phyloP scores from a whole-genome alignment of 2,797 vertebrate species.

The Pagetopsis macropterus region DNA sequence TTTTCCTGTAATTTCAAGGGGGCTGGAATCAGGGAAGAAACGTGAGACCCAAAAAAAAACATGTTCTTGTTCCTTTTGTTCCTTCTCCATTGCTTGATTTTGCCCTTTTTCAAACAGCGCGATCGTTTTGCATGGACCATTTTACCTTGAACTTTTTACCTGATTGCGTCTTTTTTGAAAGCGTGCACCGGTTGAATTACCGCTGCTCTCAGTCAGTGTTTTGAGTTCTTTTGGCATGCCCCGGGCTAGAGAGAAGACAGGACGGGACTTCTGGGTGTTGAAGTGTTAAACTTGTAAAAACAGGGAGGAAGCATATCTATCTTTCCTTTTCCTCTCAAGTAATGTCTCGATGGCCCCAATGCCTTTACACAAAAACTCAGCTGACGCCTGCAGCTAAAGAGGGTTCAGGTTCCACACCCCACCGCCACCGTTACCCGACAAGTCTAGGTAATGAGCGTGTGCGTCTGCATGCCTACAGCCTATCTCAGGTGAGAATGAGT shows the following conservation, averaged over 20 bases:
- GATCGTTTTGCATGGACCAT: constrained; percentile 30
- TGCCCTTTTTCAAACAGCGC: constrained; percentile 39
- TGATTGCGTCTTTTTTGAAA: constrained; percentile 48
- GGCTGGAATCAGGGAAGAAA: constrained; percentile 59
- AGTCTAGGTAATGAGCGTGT: constrained; percentile 66
- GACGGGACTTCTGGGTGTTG: constrained; percentile 69
- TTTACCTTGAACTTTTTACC: constrained; percentile 50
- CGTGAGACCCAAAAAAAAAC: constrained; percentile 20
- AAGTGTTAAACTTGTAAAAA: constrained; percentile 77
- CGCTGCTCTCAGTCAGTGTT: constrained; percentile 58
- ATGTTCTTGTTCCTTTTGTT: constrained; percentile 42
- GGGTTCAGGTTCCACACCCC: constrained; percentile 65
- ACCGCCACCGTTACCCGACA: constrained; percentile 51
- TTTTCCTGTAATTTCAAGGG: constrained; percentile 72
- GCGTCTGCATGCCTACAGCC: constrained; percentile 23
- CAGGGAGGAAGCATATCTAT: constrained; percentile 72
- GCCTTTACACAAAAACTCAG: constrained; percentile 64
- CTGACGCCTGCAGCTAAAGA: constrained; percentile 74
- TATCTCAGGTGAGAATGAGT: constrained; percentile 66
- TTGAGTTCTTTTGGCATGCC: constrained; percentile 75
- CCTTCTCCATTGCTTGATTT: constrained; percentile 36
- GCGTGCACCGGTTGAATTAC: constrained; percentile 66
- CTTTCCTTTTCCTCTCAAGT: constrained; percentile 65
- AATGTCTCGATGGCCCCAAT: constrained; percentile 62
- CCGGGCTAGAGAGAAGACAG: constrained; percentile 70